A percentile compares a stretch with the other conserved stretches of the same genome.
Evolutionary conservation across 2,888 invertebrate genomes (phyloP).

Genomic region (Galerucella calmariensis): DNA sequence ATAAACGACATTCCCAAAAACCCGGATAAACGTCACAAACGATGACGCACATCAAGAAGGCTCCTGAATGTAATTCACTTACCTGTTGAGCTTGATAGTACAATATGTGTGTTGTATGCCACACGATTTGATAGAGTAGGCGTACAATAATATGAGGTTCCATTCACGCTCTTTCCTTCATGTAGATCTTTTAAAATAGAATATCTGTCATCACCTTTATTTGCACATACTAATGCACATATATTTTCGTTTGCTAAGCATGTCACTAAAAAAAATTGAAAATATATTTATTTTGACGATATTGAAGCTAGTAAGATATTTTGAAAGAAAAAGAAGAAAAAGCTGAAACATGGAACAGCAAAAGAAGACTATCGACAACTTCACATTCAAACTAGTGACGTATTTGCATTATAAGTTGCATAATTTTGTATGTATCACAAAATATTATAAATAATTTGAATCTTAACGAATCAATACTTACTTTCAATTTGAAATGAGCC

Average conservation of each 20-base stretch:
- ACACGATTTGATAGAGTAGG: neutral
- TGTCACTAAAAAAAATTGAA: slow-evolving; percentile 57
- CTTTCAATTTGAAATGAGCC: slow-evolving; percentile 55
- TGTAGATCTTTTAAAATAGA: slow-evolving; percentile 56
- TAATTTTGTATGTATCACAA: too few species aligned
- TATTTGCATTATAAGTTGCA: too few species aligned
- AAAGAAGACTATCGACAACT: too few species aligned
- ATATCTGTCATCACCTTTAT: slow-evolving; percentile 49
- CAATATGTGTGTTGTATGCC: neutral
- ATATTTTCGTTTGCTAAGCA: slow-evolving; percentile 60
- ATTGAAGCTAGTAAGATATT: neutral
- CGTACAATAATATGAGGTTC: slow-evolving; percentile 39
- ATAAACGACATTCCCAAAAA: too few species aligned
- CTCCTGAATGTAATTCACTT: neutral
- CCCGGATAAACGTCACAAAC: too few species aligned
- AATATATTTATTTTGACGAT: neutral
- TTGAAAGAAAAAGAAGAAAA: too few species aligned
- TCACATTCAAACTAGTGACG: too few species aligned
- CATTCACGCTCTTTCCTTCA: slow-evolving; percentile 45
- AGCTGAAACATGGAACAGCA: too few species aligned
- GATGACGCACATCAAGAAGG: too few species aligned
- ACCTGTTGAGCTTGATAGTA: neutral
- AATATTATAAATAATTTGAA: neutral
- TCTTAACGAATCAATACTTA: slow-evolving; percentile 47
- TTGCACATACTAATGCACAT: slow-evolving; percentile 63